Conservation (phyloP, 2,113 vertebrate species). For the Elephantulus edwardii region DNA sequence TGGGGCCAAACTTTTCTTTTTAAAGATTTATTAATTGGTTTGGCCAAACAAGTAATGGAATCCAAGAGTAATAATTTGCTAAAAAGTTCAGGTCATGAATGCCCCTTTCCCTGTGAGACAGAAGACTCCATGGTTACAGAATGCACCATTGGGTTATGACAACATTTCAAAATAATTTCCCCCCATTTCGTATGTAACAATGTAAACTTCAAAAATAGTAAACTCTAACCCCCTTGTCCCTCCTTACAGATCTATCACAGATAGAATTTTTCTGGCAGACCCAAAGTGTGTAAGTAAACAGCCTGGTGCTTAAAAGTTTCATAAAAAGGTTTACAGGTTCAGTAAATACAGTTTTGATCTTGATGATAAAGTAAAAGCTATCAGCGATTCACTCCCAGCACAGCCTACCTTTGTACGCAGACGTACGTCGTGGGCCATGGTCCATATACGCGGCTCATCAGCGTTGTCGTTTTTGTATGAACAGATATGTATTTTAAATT, state of each 20-base stretch:
- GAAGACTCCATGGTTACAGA: conserved; percentile 81
- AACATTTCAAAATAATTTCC: conserved; percentile 85
- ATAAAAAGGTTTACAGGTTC: conserved; percentile 84
- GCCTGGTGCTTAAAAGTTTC: conserved; percentile 85
- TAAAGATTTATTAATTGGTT: conserved; percentile 86
- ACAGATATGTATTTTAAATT: conserved; percentile 49
- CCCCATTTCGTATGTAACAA: conserved; percentile 85
- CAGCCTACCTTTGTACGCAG: conserved; percentile 58
- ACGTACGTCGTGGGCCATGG: conserved; percentile 52
- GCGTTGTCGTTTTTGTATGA: conserved; percentile 55
- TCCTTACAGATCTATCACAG: conserved; percentile 88
- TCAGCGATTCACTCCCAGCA: conserved; percentile 68
- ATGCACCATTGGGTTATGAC: conserved; percentile 83
- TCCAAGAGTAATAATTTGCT: conserved; percentile 83
- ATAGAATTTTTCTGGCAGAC: conserved; percentile 88
- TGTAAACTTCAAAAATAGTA: conserved; percentile 91
- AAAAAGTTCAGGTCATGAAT: conserved; percentile 84
- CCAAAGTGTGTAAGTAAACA: conserved; percentile 84
- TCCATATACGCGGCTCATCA: conserved; percentile 40
- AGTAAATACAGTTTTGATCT: conserved; percentile 80
- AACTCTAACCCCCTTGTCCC: conserved; percentile 81
- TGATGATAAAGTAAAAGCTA: conserved; percentile 83
- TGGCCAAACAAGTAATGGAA: conserved; percentile 87
- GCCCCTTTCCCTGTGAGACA: conserved; percentile 78
- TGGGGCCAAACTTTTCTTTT: conserved; percentile 36